Percentiles rank a stretch among this genome's conserved stretches.
These are phyloP conservation scores for Mesaphorura yosii DNA, from an alignment of 1,140 invertebrate species.

Conservation along the genomic window DNA sequence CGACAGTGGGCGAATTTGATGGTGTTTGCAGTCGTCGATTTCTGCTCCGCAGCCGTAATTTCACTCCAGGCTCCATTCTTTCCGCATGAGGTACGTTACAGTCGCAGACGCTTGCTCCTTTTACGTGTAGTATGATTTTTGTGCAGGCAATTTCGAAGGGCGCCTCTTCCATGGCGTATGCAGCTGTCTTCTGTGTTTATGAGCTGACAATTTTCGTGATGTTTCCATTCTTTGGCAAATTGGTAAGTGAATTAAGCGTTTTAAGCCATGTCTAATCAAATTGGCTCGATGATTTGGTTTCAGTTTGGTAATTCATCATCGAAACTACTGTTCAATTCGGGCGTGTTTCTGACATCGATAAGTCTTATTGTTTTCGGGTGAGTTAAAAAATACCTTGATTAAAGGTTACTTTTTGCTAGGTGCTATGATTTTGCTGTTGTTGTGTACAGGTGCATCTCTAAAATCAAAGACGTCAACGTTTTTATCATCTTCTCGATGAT, in stretches of 20 bases:
- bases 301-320: conserved; percentile 67
- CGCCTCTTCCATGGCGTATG: conserved; percentile 74
- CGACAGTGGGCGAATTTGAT: conserved; percentile 72
- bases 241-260: conserved; percentile 43
- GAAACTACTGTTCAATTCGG: conserved; percentile 71
- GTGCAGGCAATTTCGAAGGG: conserved; percentile 62
- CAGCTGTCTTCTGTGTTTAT: conserved; percentile 83
- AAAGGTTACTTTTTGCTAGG: conserved; percentile 1
- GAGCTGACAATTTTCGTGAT: conserved; percentile 78
- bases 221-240: conserved; percentile 75
- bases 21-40: conserved; percentile 71
- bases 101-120: neutral
- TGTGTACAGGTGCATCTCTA: conserved; percentile 39
- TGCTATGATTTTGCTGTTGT: conserved; percentile 20
- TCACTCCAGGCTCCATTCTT: conserved; percentile 55
- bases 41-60: conserved; percentile 77
- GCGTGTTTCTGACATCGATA: conserved; percentile 66
- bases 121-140: neutral
- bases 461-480: conserved; percentile 36
- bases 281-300: conserved; percentile 12
- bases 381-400: neutral
- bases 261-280: conserved; percentile 5
- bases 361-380: neutral
- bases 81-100: conserved; percentile 42
- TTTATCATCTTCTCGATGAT: conserved; percentile 47